Percentiles rank a stretch among this genome's conserved stretches.
Conservation (phyloP, 2,797 vertebrate genomes). For the Adrianichthys oophorus region DNA sequence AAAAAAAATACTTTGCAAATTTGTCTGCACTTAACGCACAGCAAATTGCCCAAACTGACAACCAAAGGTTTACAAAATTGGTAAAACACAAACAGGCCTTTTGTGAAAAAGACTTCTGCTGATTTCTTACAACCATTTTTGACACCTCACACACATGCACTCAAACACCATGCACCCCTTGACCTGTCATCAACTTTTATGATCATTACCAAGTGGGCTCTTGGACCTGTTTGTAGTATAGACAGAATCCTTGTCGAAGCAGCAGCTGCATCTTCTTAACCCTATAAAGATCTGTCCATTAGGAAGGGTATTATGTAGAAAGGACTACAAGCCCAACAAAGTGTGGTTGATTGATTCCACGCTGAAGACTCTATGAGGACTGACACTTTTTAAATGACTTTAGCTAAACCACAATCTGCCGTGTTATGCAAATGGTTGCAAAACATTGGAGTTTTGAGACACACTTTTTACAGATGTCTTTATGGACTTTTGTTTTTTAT, state of each 20-base stretch:
- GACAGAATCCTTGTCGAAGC: slow-evolving; percentile 33
- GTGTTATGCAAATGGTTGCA: slow-evolving; percentile 9
- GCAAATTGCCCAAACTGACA: no score
- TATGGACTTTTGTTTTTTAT: no score
- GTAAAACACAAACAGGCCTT: slow-evolving; percentile 16
- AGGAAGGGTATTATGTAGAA: slow-evolving; percentile 20
- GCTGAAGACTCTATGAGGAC: slow-evolving; percentile 40
- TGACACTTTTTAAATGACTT: slow-evolving; percentile 13
- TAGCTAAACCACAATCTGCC: slow-evolving; percentile 6
- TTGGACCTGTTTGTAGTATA: slow-evolving; percentile 23
- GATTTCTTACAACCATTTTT: slow-evolving; percentile 21
- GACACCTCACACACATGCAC: slow-evolving; percentile 4
- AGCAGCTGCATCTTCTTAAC: slow-evolving; percentile 39
- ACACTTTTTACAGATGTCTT: not conserved
- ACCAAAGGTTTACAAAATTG: no score
- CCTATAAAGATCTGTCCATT: slow-evolving; percentile 36
- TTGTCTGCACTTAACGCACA: no score
- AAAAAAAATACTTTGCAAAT: no score
- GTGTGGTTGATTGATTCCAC: slow-evolving; percentile 31
- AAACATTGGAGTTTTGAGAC: slow-evolving; percentile 2
- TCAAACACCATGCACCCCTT: slow-evolving; percentile 15
- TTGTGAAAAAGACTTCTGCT: slow-evolving; percentile 18
- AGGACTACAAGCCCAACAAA: slow-evolving; percentile 43
- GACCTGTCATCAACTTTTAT: slow-evolving; percentile 37
- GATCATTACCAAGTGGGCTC: slow-evolving; percentile 22